Conservation (phyloP, 2,888 invertebrate genomes). For the Balanococcus diminutus region DNA sequence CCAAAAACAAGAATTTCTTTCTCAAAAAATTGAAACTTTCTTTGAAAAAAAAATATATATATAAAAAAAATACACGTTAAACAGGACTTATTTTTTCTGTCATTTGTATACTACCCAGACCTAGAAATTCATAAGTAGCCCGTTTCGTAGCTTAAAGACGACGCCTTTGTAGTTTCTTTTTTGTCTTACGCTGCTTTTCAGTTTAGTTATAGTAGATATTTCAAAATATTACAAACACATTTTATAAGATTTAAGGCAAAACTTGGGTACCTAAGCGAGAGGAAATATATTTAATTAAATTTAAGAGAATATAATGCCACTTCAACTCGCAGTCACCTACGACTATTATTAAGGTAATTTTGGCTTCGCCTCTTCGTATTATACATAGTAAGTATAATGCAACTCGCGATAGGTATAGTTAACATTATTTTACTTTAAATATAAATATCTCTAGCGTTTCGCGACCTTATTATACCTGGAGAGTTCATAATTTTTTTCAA, state of each 20-base stretch:
- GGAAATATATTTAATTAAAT: not conserved
- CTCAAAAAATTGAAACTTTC: too few species aligned
- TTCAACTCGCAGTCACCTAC: not conserved
- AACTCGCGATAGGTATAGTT: too few species aligned
- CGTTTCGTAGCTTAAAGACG: not conserved
- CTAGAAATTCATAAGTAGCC: too few species aligned
- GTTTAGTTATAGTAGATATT: too few species aligned
- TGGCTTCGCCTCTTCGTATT: not conserved
- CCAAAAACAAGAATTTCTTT: too few species aligned
- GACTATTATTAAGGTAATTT: not conserved
- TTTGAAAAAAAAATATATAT: too few species aligned
- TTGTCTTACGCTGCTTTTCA: not conserved
- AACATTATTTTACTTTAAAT: not conserved
- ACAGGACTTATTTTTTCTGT: too few species aligned
- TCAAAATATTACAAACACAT: not conserved
- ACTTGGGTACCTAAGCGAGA: not conserved
- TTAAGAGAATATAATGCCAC: not conserved
- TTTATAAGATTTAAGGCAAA: not conserved
- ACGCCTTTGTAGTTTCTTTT: not conserved
- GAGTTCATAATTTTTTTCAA: too few species aligned
- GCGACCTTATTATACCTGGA: not conserved
- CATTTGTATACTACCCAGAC: too few species aligned
- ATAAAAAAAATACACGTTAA: too few species aligned
- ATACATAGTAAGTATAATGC: not conserved
- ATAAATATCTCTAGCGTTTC: not conserved